These are phyloP conservation scores for Anastrepha obliqua DNA, from an alignment of 1,140 invertebrate genomes.

Conservation along the genomic window DNA sequence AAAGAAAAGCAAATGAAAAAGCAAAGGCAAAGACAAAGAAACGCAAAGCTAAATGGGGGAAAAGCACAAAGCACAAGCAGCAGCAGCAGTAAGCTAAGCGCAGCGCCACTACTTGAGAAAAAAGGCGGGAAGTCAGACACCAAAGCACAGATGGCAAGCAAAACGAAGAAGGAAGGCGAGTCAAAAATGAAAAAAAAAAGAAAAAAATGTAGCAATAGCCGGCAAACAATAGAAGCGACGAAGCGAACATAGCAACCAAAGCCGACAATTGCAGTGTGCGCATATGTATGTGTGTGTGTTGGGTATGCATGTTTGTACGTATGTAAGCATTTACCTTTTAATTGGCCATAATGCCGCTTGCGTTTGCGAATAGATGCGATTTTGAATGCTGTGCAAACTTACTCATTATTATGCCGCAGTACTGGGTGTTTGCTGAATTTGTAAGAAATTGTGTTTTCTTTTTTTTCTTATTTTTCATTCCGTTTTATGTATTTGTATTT, in stretches of 20 bases:
- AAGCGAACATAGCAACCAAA: not conserved
- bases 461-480: not conserved
- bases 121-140: slow-evolving; percentile 1
- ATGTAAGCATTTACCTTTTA: not conserved
- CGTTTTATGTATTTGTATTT: not conserved
- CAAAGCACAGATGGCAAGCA: not conserved
- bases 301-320: not conserved
- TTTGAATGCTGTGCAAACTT: not conserved
- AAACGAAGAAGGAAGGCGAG: not conserved
- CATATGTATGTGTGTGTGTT: not conserved
- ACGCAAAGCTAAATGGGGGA: not conserved
- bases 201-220: too few relatives aligned
- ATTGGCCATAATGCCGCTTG: not conserved
- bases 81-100: not conserved
- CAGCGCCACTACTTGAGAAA: not conserved
- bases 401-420: not conserved
- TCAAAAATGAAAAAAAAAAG: too few relatives aligned
- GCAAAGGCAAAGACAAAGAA: not conserved
- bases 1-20: not conserved
- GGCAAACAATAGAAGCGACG: not conserved
- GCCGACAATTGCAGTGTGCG: not conserved
- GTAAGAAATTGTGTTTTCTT: too few relatives aligned
- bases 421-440: not conserved
- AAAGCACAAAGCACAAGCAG: not conserved
- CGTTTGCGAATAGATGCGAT: not conserved